Evolutionary conservation across 2,888 invertebrate species (phyloP), one percentile per base, ranked within the genome.

Genomic region (Lissonota sp.): DNA sequence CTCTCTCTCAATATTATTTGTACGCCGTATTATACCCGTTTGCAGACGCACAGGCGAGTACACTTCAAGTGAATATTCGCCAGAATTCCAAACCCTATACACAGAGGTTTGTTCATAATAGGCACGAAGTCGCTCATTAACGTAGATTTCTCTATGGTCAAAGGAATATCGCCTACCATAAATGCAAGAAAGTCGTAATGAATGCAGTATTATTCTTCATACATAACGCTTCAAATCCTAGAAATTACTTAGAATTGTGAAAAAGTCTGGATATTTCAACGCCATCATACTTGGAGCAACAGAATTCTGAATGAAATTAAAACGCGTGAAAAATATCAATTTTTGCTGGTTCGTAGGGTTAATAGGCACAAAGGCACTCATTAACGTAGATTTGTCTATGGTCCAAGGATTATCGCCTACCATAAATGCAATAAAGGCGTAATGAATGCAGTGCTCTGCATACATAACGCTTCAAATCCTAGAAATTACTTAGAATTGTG

Each of bases 81-180:
- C 44, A 44, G 44, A 44, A 44, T 44, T 44, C 10, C n/a, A n/a
- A n/a, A n/a, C n/a, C n/a, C 42, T n/a, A 49, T 71, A 42, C 49
- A 66, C 75, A 51, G 16, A 60, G 60, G 60, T 57, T 67, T 42
- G 67, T 67, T 72, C 70, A 77, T 62, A 76, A 66, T 67, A 55
- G 60, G 71, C 53, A 42, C 44, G 63, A 63, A 16, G 70, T 16
- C 44, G 51, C 51, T 69, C 74, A 58, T 64, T 58, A n/a, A 70
- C 26, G 16, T 39, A 1, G 49, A 39, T 44, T 79, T 74, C 58
- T 57, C 63, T 49, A 12, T 71, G 51, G 69, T 49, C 53, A 51
- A 66, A 63, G 51, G 79, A 63, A 74, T 79, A 79, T 74, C 69
- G 66, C 42, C 16, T 14, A 5, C 39, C n/a, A n/a, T n/a, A n/a